Evolutionary conservation across 2,113 vertebrate genomes (phyloP).

Genomic region (Protobothrops flavoviridis): DNA sequence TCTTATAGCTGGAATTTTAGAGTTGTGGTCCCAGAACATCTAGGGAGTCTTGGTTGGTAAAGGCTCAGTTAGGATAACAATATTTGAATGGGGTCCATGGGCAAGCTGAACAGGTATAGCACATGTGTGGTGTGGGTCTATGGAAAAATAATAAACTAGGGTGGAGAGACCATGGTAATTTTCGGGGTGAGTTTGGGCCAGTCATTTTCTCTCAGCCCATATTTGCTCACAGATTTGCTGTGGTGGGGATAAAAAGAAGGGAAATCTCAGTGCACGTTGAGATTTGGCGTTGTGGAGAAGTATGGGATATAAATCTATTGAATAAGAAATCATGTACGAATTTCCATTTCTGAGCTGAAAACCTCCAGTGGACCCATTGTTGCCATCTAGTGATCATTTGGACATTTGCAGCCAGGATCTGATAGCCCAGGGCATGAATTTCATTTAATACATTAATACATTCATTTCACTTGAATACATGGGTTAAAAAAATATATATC

Average conservation of each 20-base stretch:
- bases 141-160: not conserved
- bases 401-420: not conserved
- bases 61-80: not conserved
- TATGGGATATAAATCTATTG: not conserved
- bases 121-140: not conserved
- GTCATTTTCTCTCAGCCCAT: not conserved
- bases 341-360: not conserved
- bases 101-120: not conserved
- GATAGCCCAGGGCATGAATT: not conserved
- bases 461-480: not conserved
- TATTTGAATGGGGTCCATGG: not conserved
- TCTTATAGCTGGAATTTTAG: not conserved
- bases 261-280: not conserved
- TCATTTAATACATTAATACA: not conserved
- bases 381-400: not conserved
- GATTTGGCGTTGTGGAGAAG: not conserved
- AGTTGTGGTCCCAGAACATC: not conserved
- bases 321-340: not conserved
- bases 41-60: not conserved
- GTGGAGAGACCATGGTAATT: not conserved
- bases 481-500: not conserved
- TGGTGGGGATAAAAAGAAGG: not conserved
- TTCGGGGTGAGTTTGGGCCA: not conserved
- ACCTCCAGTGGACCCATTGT: not conserved
- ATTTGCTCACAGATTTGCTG: not conserved